Evolutionary conservation across 1,140 invertebrate species (phyloP), one percentile per base, ranked within the genome.

Genomic region (Varroa destructor): DNA sequence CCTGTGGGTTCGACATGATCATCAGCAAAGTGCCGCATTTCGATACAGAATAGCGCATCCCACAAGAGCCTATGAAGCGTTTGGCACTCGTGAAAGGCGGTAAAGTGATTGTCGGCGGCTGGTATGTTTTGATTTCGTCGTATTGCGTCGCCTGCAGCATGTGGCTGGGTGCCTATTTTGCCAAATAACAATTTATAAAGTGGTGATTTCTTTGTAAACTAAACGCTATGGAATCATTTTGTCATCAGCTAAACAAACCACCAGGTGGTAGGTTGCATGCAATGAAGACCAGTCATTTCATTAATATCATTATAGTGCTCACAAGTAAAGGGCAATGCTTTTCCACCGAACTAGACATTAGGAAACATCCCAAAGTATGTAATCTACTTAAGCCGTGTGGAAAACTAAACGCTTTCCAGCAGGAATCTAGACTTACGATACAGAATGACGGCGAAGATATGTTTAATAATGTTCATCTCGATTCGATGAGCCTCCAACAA

Each of bases 351-450:
- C 40, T 67, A 2, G 10, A 12, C 2, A 12, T n/a, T 40, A 46
- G 46, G 12, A 14, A 12, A 37, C 10, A 36, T 37, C 61, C 61
- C 1, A 12, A 67, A 67, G 61, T 46, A 2, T 43, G 12, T 43
- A 12, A 67, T 40, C 61, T 67, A 46, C 61, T 67, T 40, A 46
- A 67, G 61, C 61, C 61, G 2, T 67, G 61, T 8, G 61, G 36
- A 14, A 40, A 40, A 14, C 12, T 67, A 3, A 46, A 14, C 14
- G 61, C 46, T 2, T 14, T 67, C 36, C 14, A 36, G 40, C 61
- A 67, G 37, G 46, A 8, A 8, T 3, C 12, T 14, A 67, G 40
- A 67, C 12, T 67, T 3, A 67, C 61, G 10, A 3, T 67, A 2
- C 61, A 43, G 12, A 3, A 12, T 12, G 36, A 40, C 40, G 61